These are phyloP conservation scores for Carassius carassius DNA, from an alignment of 2,113 vertebrate genomes.

Conservation along the genomic window DNA sequence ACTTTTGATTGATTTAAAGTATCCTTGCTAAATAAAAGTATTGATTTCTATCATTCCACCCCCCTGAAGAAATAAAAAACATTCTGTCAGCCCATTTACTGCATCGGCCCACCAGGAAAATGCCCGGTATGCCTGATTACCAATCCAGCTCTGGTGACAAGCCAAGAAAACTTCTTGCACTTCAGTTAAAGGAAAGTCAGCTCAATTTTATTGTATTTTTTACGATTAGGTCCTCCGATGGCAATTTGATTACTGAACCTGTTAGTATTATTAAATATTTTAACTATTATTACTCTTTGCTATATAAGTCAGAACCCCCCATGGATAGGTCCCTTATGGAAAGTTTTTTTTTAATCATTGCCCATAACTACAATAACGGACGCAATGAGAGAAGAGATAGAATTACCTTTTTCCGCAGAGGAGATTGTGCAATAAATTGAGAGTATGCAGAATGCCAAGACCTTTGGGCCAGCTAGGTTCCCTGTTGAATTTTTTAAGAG, in stretches of 20 bases:
- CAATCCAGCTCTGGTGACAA: too few relatives aligned
- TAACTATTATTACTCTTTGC: neutral
- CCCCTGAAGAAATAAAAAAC: too few relatives aligned
- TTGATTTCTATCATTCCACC: too few relatives aligned
- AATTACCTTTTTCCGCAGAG: neutral
- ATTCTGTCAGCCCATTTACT: too few relatives aligned
- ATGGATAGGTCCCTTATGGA: neutral
- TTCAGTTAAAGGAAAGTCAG: neutral
- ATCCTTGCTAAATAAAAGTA: too few relatives aligned
- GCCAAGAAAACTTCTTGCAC: too few relatives aligned
- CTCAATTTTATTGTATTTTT: neutral
- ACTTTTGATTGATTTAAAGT: too few relatives aligned
- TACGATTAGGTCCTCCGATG: neutral
- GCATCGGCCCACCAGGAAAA: too few relatives aligned
- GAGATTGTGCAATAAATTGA: neutral
- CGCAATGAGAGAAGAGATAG: too few relatives aligned
- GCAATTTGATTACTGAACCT: neutral
- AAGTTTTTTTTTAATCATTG: neutral
- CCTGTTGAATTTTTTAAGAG: neutral
- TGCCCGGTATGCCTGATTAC: too few relatives aligned
- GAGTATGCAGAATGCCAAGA: neutral
- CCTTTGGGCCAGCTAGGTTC: neutral
- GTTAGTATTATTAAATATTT: neutral
- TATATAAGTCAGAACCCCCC: neutral
- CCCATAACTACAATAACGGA: neutral